Percentiles rank a stretch among this genome's conserved stretches.
Evolutionary conservation across 2,113 vertebrate species (phyloP).

Genomic region (Thryonomys swinderianus): DNA sequence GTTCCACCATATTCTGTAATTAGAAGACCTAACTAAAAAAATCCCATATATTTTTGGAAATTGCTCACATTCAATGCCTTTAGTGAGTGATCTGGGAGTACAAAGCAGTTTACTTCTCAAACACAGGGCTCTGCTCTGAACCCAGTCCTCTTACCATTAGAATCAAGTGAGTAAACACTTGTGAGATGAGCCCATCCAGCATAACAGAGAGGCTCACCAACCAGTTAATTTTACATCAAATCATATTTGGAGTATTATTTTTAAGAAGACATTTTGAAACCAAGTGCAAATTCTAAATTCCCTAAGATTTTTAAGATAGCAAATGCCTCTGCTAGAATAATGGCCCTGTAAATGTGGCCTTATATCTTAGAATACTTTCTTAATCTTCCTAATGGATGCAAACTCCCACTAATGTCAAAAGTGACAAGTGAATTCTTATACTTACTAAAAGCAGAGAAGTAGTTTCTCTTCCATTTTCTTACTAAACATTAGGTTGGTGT

Average conservation of each 20-base stretch:
- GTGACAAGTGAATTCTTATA: slow-evolving; percentile 65
- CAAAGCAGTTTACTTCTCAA: slow-evolving; percentile 37
- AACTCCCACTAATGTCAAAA: slow-evolving; percentile 27
- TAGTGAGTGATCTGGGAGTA: slow-evolving; percentile 7
- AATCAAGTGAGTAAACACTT: not conserved
- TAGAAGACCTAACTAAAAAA: not conserved
- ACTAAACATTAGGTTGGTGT: not conserved
- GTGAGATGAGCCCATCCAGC: not conserved
- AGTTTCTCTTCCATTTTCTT: not conserved
- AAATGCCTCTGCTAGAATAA: slow-evolving; percentile 42
- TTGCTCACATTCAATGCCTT: not conserved
- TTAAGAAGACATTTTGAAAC: slow-evolving; percentile 55
- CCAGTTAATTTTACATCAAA: slow-evolving; percentile 38
- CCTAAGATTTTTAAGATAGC: not conserved
- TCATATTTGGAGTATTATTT: slow-evolving; percentile 49
- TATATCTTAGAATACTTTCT: not conserved
- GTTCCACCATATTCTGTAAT: slow-evolving; percentile 55
- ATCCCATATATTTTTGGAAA: not conserved
- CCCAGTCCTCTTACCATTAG: slow-evolving; percentile 11
- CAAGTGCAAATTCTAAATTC: slow-evolving; percentile 56
- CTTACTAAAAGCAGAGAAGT: not conserved
- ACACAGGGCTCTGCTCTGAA: not conserved
- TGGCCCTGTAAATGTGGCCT: not conserved
- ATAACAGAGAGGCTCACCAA: not conserved
- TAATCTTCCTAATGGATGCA: slow-evolving; percentile 35